A percentile compares a stretch with the other conserved stretches of the same genome.
phyloP scores from a whole-genome alignment of 2,797 vertebrate genomes.

The Tokudaia tokunoshimensis region DNA sequence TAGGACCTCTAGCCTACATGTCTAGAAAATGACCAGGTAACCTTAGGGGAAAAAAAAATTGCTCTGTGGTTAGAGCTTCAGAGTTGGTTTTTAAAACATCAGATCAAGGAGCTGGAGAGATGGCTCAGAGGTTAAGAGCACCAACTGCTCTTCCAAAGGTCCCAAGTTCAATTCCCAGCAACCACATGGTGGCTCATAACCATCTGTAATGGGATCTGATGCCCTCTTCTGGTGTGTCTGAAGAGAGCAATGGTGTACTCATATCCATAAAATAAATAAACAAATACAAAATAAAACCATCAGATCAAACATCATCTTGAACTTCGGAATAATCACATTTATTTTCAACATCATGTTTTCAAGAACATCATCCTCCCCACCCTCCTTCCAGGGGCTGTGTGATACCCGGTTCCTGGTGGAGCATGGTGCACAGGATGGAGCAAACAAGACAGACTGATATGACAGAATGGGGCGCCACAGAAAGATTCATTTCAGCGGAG shows the following conservation, averaged over 20 bases:
- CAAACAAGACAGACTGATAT: not conserved
- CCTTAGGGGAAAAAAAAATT: not conserved
- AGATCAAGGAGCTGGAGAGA: not conserved
- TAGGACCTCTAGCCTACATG: too few relatives aligned
- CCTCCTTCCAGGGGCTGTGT: not conserved
- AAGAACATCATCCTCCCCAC: not conserved
- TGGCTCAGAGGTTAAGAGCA: too few relatives aligned
- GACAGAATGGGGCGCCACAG: not conserved
- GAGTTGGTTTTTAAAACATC: not conserved
- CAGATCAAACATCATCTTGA: not conserved
- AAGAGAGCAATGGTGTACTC: too few relatives aligned
- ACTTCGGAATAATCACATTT: not conserved
- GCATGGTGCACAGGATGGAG: not conserved
- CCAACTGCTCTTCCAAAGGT: too few relatives aligned
- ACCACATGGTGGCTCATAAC: too few relatives aligned
- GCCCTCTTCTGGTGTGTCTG: too few relatives aligned
- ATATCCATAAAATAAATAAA: too few relatives aligned
- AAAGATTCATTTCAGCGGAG: fast-evolving
- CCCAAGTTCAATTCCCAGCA: too few relatives aligned
- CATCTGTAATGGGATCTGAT: too few relatives aligned
- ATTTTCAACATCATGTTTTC: not conserved
- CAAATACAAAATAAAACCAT: not conserved
- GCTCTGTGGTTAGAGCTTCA: too few relatives aligned
- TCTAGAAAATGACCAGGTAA: too few relatives aligned
- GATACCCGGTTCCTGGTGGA: not conserved